Evolutionary conservation across 2,113 vertebrate genomes (phyloP).

Genomic region (Calypte anna): DNA sequence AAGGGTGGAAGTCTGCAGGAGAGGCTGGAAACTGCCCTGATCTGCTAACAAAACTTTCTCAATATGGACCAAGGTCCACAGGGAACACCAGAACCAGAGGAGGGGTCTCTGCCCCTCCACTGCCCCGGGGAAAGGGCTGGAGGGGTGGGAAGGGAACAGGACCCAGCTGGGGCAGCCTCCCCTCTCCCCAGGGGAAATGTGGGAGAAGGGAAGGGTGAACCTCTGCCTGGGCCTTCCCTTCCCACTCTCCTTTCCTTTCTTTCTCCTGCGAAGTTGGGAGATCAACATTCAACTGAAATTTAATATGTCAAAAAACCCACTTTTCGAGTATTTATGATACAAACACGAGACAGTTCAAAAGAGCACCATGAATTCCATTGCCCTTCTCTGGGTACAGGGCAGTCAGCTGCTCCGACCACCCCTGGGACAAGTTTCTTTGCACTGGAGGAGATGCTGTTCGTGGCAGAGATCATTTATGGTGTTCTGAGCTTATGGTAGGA

Average conservation of each 20-base stretch:
- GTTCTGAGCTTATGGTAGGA: accelerated
- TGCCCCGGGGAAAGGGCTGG: too few species aligned
- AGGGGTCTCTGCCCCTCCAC: not conserved
- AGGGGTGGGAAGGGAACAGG: not conserved
- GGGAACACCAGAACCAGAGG: not conserved
- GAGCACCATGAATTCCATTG: not conserved
- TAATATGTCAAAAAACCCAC: not conserved
- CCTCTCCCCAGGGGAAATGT: not conserved
- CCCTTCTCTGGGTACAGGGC: accelerated
- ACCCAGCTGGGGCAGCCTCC: not conserved
- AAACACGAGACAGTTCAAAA: not conserved
- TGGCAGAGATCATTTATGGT: accelerated
- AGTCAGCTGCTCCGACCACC: not conserved
- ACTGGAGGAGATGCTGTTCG: accelerated
- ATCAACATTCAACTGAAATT: not conserved
- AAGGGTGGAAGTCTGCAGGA: not conserved
- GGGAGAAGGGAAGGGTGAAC: not conserved
- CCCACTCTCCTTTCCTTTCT: not conserved
- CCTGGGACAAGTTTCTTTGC: accelerated
- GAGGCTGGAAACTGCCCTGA: not conserved
- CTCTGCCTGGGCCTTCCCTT: not conserved
- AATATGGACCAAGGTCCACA: accelerated
- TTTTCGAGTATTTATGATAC: not conserved
- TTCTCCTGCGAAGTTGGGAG: accelerated
- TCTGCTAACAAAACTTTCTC: not conserved